Evolutionary conservation across 1,140 invertebrate genomes (phyloP), one percentile per base, ranked within the genome.

Genomic region (Mercenaria mercenaria): DNA sequence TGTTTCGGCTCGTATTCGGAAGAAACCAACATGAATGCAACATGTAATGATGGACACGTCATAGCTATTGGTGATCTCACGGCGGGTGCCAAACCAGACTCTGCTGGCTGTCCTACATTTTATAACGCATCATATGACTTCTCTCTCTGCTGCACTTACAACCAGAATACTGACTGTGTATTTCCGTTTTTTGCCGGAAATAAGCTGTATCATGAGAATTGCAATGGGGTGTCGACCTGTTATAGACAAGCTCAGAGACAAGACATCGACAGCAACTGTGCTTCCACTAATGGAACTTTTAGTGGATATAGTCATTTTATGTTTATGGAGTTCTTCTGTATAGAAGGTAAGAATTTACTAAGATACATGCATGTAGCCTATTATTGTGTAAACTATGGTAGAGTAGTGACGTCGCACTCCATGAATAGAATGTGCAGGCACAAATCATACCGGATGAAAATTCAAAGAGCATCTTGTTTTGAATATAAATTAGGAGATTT

Each of bases 271-370:
- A 8, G 1, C 1, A n/a, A n/a, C n/a, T n/a, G n/a, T n/a, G n/a
- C n/a, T n/a, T 39, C 13, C 0, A 79, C 23, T 56, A 15, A 34
- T 11, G 47, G 41, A 4, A 29, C 41, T 79, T 41, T 32, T 4
- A 29, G 4, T 26, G 29, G 15, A n/a, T 37, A 37, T 39, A 79
- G 43, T 37, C 39, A 52, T 29, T 79, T 59, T 15, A 79, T 79
- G 76, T 56, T 52, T 26, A 34, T 79, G 76, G 50, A 79, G 4
- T 79, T 37, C 29, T 79, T 59, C 47, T 79, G 76, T 37, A 41
- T 56, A 3, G 43, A 52, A 32, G 76, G 76, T 79, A 79, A 26
- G 23, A 8, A n/a, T 47, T 50, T 77, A 47, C 15, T 47, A 8
- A n/a, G n/a, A n/a, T n/a, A n/a, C n/a, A n/a, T n/a, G n/a, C n/a